These are phyloP conservation scores for Acanthosepion pharaonis DNA, from an alignment of 2,888 invertebrate genomes.

Conservation along the genomic window DNA sequence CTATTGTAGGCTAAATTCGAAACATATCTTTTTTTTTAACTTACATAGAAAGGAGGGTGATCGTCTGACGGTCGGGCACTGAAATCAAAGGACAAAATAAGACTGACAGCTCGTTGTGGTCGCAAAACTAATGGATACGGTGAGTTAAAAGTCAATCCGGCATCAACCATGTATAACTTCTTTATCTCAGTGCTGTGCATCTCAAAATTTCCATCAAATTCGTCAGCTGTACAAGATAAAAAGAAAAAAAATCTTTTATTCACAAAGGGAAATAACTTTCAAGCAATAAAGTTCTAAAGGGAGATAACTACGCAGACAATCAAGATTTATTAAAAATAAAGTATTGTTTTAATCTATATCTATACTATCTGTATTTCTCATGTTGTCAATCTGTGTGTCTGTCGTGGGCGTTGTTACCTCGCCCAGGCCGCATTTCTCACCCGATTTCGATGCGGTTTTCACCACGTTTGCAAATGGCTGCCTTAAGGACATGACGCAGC, in stretches of 20 bases:
- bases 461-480: no score
- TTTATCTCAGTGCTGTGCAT: conserved; percentile 74
- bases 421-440: no score
- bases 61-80: conserved; percentile 73
- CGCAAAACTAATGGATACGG: conserved; percentile 75
- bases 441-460: no score
- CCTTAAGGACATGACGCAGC: no score
- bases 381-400: no score
- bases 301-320: neutral
- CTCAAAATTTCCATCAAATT: conserved; percentile 74
- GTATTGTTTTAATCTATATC: no score
- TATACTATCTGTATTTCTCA: no score
- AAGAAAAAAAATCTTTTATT: neutral
- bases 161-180: conserved; percentile 76
- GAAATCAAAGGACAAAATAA: conserved; percentile 76
- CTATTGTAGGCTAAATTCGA: no score
- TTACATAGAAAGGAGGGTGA: conserved; percentile 74
- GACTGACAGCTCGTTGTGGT: conserved; percentile 75
- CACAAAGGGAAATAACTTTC: neutral
- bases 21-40: neutral
- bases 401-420: no score
- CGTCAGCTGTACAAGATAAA: conserved; percentile 57
- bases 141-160: conserved; percentile 76
- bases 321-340: neutral
- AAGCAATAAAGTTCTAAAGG: neutral